A percentile compares a stretch with the other conserved stretches of the same genome.
phyloP scores from a whole-genome alignment of 2,113 vertebrate species.

The Sapayoa aenigma region DNA sequence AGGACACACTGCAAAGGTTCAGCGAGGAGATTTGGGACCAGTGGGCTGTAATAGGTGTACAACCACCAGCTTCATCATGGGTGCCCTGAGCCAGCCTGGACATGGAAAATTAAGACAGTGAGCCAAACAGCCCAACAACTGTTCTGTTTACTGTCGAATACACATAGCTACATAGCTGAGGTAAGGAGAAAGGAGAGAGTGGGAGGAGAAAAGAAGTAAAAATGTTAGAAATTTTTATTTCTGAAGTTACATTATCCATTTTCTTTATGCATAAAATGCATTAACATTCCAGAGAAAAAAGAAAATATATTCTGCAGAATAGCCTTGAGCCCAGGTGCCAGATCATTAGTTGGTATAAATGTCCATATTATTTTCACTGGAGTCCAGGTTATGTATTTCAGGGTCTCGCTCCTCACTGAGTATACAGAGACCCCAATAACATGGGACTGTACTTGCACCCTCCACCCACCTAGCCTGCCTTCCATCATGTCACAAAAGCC shows the following conservation, averaged over 20 bases:
- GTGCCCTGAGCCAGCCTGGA: background rate
- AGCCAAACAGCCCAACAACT: background rate
- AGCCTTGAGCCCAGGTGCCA: background rate
- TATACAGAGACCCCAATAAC: background rate
- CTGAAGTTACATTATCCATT: background rate
- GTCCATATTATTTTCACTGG: rapidly evolving
- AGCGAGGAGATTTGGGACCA: background rate
- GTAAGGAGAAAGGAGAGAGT: background rate
- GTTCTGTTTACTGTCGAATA: background rate
- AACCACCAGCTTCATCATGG: background rate
- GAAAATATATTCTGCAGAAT: background rate
- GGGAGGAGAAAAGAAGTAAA: background rate
- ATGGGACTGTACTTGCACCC: background rate
- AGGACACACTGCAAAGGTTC: background rate
- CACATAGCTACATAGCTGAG: background rate
- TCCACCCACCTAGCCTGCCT: background rate
- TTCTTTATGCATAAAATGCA: background rate
- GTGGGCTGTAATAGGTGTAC: background rate
- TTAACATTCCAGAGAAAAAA: background rate
- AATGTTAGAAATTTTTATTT: background rate
- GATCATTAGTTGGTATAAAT: background rate
- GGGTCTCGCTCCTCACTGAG: background rate
- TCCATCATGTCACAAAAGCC: constrained; percentile 23
- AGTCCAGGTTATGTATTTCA: background rate
- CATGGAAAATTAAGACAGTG: background rate